Base-by-base conservation (phyloP, 30 jellyfish, hydroid and myxozoan species). In the Mastigias papua region DNA sequence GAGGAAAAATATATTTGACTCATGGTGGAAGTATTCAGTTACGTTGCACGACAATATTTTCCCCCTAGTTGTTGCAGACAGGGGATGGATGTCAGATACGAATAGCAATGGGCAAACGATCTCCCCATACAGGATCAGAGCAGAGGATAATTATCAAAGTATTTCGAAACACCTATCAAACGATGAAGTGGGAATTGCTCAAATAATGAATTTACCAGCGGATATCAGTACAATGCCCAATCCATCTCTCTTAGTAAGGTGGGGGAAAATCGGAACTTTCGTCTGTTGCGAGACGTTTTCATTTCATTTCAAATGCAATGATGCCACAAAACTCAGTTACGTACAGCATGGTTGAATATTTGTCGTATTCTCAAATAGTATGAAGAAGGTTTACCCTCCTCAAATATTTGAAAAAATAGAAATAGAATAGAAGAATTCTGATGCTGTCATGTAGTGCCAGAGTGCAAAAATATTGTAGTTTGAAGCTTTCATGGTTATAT, bases 161-260 rank as follows among this genome's bases (percentile, higher is more conserved):
- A 69, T 67, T 30, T 25, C 80, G 1, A 62, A 83, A 34, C 0
- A 21, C 48, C 69, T 83, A 1, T 69, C 48, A 2, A 35, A 48
- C 13, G 67, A 70, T 23, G 92, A 83, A 70, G 27, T 83, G 27
- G 92, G 92, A 0, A 73, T 83, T 20, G 92, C 92, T 23, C 92
- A 83, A 70, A 72, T 70, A 30, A 77, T 78, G 46, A 23, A 21
- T 13, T 9, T 42, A 32, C 78, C 71, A 13, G 33, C 48, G 32
- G 5, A 2, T 3, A 54, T 29, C n/a, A 63, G 20, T 23, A 11
- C 22, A 8, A 1, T 27, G 5, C 13, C 42, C 42, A 23, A 20
- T 27, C 37, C 74, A 21, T 54, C 86, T 48, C 32, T 58, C 69
- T 26, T 83, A 20, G 27, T 30, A 48, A 70, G 84, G 81, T 51